Evolutionary conservation across 2,113 vertebrate species (phyloP).

Genomic region (Cinclus cinclus): DNA sequence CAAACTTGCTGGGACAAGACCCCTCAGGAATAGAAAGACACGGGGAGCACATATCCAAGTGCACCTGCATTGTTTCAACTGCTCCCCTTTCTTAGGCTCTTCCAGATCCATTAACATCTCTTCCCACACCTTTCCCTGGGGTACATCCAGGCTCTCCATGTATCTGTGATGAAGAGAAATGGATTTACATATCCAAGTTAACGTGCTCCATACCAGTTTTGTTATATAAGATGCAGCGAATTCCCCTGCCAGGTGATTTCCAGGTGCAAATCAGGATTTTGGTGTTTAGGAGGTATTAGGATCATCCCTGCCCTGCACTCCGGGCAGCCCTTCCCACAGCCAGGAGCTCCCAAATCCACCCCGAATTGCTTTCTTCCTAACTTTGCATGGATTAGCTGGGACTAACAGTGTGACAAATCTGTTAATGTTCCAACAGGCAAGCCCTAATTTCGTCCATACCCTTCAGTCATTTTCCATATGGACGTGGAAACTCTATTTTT

Average conservation of each 20-base stretch:
- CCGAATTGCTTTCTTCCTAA: neutral
- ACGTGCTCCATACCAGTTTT: neutral
- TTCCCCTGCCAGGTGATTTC: neutral
- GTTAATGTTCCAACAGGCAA: slow-evolving; percentile 62
- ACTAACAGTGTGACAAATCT: slow-evolving; percentile 53
- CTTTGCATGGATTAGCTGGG: slow-evolving; percentile 16
- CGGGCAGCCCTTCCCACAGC: neutral
- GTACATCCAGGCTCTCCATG: neutral
- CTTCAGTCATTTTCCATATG: slow-evolving; percentile 63
- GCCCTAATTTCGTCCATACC: slow-evolving; percentile 32
- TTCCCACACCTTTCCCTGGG: neutral
- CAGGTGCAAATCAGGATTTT: neutral
- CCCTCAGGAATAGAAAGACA: neutral
- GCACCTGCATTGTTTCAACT: neutral
- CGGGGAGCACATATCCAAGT: neutral
- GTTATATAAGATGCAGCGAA: rapidly evolving
- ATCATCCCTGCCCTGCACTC: neutral
- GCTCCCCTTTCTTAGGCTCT: neutral
- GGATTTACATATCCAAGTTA: neutral
- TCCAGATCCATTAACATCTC: neutral
- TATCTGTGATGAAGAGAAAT: neutral
- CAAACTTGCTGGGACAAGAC: neutral
- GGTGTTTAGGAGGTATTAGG: neutral
- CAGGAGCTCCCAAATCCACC: neutral
- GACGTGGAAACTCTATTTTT: neutral